Evolutionary conservation across 1,140 invertebrate genomes (phyloP), one percentile per base, ranked within the genome.

Genomic region (Cepaea nemoralis): DNA sequence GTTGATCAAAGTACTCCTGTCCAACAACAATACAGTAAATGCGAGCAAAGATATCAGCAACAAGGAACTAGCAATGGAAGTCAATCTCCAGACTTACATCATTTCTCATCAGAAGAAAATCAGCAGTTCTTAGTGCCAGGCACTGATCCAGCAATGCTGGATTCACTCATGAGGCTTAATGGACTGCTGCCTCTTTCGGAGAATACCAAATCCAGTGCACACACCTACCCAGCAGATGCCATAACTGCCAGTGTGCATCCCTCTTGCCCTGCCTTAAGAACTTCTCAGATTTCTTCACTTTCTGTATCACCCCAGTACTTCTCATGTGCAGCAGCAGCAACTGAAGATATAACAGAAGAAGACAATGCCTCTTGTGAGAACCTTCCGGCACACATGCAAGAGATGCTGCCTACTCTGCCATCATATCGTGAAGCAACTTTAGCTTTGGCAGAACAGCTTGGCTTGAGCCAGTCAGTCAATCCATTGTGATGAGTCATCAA

Each of bases 381-480:
- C 16, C 5, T 63, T 31, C 5, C n/a, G 12, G 59, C 27, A 1
- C 59, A 63, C 10, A n/a, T 63, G n/a, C 59, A 63, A 19, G 50
- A 55, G 3, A 24, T 33, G 67, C 5, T 69, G 22, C 31, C 5
- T 1, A n/a, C 67, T 27, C 35, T 80, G n/a, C 78, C 78, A 6
- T 71, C 78, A 16, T 80, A 80, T 69, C 42, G 73, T 1, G 78
- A 80, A 55, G 78, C 78, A 1, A 33, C 77, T 22, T 5, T 42
- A 16, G 59, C 77, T 69, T 31, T 80, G 27, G 45, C 69, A 10
- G 27, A 55, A 50, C 78, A 73, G 39, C 39, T 77, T 12, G 45
- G 19, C 10, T 16, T 63, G 16, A 63, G 16, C 22, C 59, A 63
- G n/a, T 63, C n/a, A 63, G 27, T 27, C 59, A 2, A 63, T 12